A percentile compares a stretch with the other conserved stretches of the same genome.
phyloP scores from a whole-genome alignment of 2,797 vertebrate species.

The Enteromius argenteus region DNA sequence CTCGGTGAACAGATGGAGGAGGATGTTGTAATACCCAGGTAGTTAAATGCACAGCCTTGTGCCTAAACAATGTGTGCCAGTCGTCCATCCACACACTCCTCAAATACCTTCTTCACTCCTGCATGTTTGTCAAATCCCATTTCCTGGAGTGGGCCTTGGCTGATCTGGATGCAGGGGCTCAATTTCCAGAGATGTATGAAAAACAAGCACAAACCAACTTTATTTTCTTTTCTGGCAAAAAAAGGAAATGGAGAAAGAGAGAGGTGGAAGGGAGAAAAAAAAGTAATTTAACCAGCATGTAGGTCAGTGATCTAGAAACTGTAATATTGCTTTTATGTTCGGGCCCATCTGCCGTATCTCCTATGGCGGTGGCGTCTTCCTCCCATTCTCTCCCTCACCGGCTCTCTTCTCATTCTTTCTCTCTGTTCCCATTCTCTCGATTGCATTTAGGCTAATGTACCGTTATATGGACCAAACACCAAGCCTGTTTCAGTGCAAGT shows the following conservation, averaged over 20 bases:
- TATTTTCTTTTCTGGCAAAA: slow-evolving; percentile 57
- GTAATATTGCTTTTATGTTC: slow-evolving; percentile 73
- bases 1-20: not conserved
- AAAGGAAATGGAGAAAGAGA: slow-evolving; percentile 36
- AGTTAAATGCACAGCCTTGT: slow-evolving; percentile 55
- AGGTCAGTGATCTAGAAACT: slow-evolving; percentile 74
- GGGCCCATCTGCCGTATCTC: slow-evolving; percentile 66
- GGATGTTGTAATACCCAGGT: slow-evolving; percentile 7
- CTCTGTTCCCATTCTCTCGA: slow-evolving; percentile 27
- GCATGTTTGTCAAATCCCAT: slow-evolving; percentile 66
- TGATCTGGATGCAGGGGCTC: slow-evolving; percentile 62
- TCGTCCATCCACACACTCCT: slow-evolving; percentile 36
- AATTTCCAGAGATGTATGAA: slow-evolving; percentile 65
- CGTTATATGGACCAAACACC: slow-evolving; percentile 65
- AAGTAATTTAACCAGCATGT: slow-evolving; percentile 72
- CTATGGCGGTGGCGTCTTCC: slow-evolving; percentile 45
- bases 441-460: slow-evolving; percentile 71
- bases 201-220: slow-evolving; percentile 56
- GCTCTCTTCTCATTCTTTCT: slow-evolving; percentile 14
- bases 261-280: slow-evolving; percentile 22
- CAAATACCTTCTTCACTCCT: slow-evolving; percentile 37
- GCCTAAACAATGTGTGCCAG: slow-evolving; percentile 46
- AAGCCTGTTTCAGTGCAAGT: slow-evolving; percentile 60
- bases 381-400: slow-evolving; percentile 16
- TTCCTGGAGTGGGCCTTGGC: slow-evolving; percentile 58